Percentiles rank a stretch among this genome's conserved stretches.
These are phyloP conservation scores for Scophthalmus maximus DNA, from an alignment of 2,113 vertebrate genomes.

Conservation along the genomic window DNA sequence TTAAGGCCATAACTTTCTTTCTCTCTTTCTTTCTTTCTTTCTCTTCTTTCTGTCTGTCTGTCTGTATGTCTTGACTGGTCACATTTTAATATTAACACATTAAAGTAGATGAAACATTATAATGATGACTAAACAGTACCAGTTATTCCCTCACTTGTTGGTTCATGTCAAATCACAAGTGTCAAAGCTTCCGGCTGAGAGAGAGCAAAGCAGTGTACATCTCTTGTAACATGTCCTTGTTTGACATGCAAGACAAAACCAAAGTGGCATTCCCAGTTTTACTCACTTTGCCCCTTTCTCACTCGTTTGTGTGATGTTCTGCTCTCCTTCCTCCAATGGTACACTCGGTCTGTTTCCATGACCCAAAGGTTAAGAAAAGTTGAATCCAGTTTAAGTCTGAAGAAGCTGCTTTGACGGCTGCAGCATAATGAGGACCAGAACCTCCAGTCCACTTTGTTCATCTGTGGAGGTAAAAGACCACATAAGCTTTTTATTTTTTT, in stretches of 20 bases:
- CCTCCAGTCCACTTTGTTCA: slow-evolving; percentile 2
- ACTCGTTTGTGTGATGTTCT: slow-evolving; percentile 23
- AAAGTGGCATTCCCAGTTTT: slow-evolving; percentile 2
- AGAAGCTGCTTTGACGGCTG: slow-evolving; percentile 27
- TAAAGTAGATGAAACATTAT: too few relatives aligned
- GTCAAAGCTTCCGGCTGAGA: neutral
- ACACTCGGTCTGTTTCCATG: slow-evolving; percentile 21
- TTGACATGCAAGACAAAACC: neutral
- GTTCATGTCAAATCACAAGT: too few relatives aligned
- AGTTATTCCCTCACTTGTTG: too few relatives aligned
- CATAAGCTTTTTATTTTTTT: neutral
- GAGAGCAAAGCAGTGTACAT: neutral
- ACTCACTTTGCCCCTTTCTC: neutral
- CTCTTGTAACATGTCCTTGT: neutral
- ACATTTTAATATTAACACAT: too few relatives aligned
- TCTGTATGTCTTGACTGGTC: too few relatives aligned
- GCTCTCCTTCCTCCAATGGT: slow-evolving; percentile 4
- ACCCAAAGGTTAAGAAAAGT: slow-evolving; percentile 32
- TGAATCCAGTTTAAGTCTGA: slow-evolving; percentile 35
- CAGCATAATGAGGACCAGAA: slow-evolving; percentile 38
- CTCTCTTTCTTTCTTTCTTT: neutral
- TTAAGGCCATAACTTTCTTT: neutral
- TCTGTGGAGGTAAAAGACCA: slow-evolving; percentile 8
- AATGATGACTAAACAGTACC: too few relatives aligned
- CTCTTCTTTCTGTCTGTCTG: too few relatives aligned